Conservation (phyloP, 2,113 vertebrate genomes). For the Triplophysa dalaica region DNA sequence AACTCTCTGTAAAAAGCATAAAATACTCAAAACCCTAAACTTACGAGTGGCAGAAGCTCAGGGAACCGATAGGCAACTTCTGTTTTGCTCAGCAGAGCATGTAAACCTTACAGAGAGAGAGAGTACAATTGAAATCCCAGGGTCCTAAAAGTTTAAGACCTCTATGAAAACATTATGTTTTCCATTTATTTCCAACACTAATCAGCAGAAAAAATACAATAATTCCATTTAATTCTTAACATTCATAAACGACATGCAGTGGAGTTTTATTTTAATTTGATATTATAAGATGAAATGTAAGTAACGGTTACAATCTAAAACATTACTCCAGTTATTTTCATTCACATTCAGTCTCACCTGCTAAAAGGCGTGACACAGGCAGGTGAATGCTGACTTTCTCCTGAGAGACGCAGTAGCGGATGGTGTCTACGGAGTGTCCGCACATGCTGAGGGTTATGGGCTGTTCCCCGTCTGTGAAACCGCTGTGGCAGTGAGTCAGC, state of each 20-base stretch:
- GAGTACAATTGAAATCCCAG: neutral
- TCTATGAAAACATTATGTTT: no score
- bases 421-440: constrained; percentile 92
- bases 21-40: constrained; percentile 51
- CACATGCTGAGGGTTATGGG: constrained; percentile 89
- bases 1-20: neutral
- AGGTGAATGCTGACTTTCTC: constrained; percentile 98
- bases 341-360: constrained; percentile 76
- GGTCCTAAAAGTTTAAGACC: no score
- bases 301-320: no score
- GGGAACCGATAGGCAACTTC: constrained; percentile 92
- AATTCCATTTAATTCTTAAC: no score
- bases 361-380: constrained; percentile 92
- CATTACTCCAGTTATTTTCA: no score
- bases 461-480: constrained; percentile 91
- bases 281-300: no score
- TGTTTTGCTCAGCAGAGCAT: constrained; percentile 91
- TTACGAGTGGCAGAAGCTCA: constrained; percentile 92
- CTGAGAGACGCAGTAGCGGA: constrained; percentile 95
- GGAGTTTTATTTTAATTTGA: no score
- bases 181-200: no score
- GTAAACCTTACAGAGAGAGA: constrained; percentile 78
- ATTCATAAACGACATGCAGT: no score
- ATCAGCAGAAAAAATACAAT: no score
- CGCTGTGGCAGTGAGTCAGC: constrained; percentile 86